Base-by-base conservation (phyloP, 2,888 invertebrate genomes). In the Folsomia candida region DNA sequence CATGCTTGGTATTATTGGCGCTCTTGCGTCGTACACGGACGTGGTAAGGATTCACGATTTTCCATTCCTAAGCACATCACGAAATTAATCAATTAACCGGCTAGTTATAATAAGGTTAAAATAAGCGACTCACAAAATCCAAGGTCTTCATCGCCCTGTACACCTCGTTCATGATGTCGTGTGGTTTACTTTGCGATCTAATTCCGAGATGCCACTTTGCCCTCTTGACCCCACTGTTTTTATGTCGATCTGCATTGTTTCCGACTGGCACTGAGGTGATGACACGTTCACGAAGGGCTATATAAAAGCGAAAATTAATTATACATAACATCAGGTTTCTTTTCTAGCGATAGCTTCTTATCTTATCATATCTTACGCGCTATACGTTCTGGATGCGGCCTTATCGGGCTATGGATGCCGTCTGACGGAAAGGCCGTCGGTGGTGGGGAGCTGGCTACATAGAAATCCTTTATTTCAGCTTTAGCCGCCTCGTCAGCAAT, bases 151-250 rank as follows among this genome's bases (percentile, higher is more conserved):
- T 99, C 0, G 99, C 99, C 77, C 97, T 88, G 84, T 96, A 99
- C 0, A 99, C 99, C 85, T 99, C 99, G 84, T 96, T 91, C 99
- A 99, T 99, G 68, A 99, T 99, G 84, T 99, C 99, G 82, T 95
- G 94, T 0, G 99, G 99, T 83, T 97, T 96, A 83, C 97, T 97
- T 83, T 99, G 99, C 3, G 98, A 99, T 68, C 99, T 87, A 81
- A 99, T 99, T 69, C 97, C 98, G 80, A 99, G 86, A 86, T 99
- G 98, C 98, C 98, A 99, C 82, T 98, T 98, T 6, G 98, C 97
- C 75, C 96, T 87, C 84, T 97, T 97, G 4, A 94, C 91, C 63
- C 91, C 91, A 57, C 90, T 89, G 71, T 85, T 78, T 68, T 78
- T 74, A 69, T 79, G 79, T 26, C 77, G 70, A 54, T 79, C 79